These are phyloP conservation scores for Fabriciana adippe DNA, from an alignment of 2,888 invertebrate species.

Conservation along the genomic window DNA sequence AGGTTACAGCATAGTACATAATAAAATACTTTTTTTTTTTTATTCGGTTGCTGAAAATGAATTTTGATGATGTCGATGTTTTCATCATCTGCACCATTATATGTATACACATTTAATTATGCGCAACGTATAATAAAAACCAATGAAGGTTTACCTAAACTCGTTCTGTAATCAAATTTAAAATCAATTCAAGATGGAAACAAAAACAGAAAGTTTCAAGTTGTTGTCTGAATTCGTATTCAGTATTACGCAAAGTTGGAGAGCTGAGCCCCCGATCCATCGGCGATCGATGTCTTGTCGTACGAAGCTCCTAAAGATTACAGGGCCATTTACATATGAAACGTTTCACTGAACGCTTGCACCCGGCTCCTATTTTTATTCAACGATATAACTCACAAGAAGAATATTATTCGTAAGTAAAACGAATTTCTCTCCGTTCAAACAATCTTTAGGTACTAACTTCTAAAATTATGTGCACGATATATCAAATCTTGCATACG, in stretches of 20 bases:
- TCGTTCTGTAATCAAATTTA: slow-evolving; percentile 13
- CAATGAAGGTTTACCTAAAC: not conserved
- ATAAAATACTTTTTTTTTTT: no score
- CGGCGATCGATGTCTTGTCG: slow-evolving; percentile 68
- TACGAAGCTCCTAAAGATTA: slow-evolving; percentile 68
- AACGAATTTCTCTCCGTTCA: slow-evolving; percentile 31
- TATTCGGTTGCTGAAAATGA: no score
- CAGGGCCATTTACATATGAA: slow-evolving; percentile 76
- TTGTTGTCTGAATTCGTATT: slow-evolving; percentile 53
- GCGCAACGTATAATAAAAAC: not conserved
- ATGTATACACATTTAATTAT: not conserved
- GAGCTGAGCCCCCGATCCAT: slow-evolving; percentile 60
- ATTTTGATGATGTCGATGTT: no score
- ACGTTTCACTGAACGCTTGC: slow-evolving; percentile 72
- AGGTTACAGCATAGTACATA: no score
- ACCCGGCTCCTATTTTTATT: slow-evolving; percentile 66
- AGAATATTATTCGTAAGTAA: slow-evolving; percentile 28
- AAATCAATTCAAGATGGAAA: slow-evolving; percentile 30
- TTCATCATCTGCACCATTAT: no score
- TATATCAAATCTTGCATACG: slow-evolving; percentile 27
- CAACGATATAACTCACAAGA: slow-evolving; percentile 32
- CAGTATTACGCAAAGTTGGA: slow-evolving; percentile 58
- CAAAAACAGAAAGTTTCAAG: slow-evolving; percentile 43
- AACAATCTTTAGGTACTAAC: slow-evolving; percentile 31
- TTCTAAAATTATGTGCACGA: slow-evolving; percentile 28